phyloP scores from a whole-genome alignment of 2,888 invertebrate genomes.

The Cheilosia grossa region DNA sequence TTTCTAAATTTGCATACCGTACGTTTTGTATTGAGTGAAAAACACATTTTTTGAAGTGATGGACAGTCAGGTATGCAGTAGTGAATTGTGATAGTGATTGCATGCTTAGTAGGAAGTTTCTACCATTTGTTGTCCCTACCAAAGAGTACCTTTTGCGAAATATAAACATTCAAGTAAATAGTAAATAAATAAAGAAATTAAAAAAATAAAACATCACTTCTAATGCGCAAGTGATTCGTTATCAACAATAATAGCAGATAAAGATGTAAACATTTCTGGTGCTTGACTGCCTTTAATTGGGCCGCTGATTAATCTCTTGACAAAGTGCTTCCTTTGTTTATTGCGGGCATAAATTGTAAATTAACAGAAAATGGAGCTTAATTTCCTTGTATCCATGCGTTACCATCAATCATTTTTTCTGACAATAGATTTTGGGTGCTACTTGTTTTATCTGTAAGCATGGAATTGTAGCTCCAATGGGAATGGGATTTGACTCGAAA shows the following conservation, averaged over 20 bases:
- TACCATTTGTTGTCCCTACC: not conserved
- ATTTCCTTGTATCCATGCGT: slow-evolving; percentile 4
- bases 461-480: not conserved
- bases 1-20: not conserved
- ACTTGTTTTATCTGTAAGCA: slow-evolving; percentile 20
- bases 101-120: slow-evolving; percentile 22
- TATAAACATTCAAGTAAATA: not conserved
- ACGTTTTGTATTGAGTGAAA: slow-evolving; percentile 15
- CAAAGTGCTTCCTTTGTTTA: slow-evolving; percentile 17
- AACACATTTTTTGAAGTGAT: slow-evolving; percentile 77
- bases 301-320: not conserved
- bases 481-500: slow-evolving; percentile 2
- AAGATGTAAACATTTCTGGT: slow-evolving; percentile 23
- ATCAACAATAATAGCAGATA: not conserved
- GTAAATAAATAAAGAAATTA: slow-evolving; percentile 12
- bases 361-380: not conserved
- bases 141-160: slow-evolving; percentile 13
- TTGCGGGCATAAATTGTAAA: not conserved
- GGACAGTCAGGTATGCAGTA: slow-evolving; percentile 80
- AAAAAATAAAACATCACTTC: not conserved
- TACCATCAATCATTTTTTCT: slow-evolving; percentile 27
- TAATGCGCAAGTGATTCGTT: not conserved
- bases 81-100: slow-evolving; percentile 13
- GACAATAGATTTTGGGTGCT: slow-evolving; percentile 14
- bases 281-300: not conserved